Evolutionary conservation across 2,888 invertebrate species (phyloP), one percentile per base, ranked within the genome.

Genomic region (Furcula furcula): DNA sequence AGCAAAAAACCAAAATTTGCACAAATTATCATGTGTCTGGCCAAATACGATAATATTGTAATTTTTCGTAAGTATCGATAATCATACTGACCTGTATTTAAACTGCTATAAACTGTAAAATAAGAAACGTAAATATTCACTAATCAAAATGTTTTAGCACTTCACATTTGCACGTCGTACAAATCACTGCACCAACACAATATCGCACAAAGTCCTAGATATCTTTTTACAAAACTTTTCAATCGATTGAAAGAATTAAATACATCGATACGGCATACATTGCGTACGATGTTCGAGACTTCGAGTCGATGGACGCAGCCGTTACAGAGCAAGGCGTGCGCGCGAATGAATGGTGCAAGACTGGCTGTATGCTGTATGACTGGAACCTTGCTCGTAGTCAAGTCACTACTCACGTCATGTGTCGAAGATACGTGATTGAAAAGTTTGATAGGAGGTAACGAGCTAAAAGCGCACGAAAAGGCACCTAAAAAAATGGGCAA

Each of bases 321-420:
- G 75, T 52, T 69, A 54, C 66, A 60, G 54, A 52, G 69, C 65
- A 69, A 62, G 70, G 79, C 82, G 66, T 67, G 69, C 73, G 73
- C 78, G 71, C 77, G 84, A 86, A 83, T 86, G 86, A 82, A 74
- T 76, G 62, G 55, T 38, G 28, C 29, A 25, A 38, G 33, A 14
- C 43, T 39, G 33, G 31, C 29, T 29, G 31, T 33, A 35, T 31
- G 38, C 30, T 42, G 43, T 34, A 29, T 40, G 36, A 40, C 44
- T 46, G 32, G n/a, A n/a, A n/a, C n/a, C n/a, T n/a, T n/a, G n/a
- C n/a, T n/a, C 33, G 25, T 35, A 43, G 28, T 18, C 37, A 26
- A 30, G 29, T 32, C 27, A 39, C 35, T 31, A 25, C 40, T 30
- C 37, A 23, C 39, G 40, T 48, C 46, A 52, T 50, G 44, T 52